Evolutionary conservation across 2,797 vertebrate species (phyloP).

Genomic region (Scolopax bukidnonensis): DNA sequence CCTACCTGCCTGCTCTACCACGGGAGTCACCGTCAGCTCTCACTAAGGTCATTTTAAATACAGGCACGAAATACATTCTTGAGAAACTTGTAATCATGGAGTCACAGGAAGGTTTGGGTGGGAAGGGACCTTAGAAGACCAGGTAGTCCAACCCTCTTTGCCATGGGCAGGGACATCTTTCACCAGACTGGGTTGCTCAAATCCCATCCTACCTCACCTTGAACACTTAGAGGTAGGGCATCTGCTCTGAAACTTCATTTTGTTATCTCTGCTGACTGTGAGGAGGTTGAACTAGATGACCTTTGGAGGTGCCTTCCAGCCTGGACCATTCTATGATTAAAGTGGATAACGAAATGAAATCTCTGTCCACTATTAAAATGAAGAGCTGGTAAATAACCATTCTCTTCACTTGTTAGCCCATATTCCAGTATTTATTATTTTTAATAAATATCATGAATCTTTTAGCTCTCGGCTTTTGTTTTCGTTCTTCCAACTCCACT

Average conservation of each 20-base stretch:
- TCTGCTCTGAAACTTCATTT: background rate
- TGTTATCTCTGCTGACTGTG: background rate
- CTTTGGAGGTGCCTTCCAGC: too few relatives aligned
- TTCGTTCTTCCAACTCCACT: slow-evolving; percentile 6
- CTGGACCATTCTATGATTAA: too few relatives aligned
- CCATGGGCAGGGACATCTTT: background rate
- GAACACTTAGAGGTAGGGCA: background rate
- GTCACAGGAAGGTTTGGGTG: background rate
- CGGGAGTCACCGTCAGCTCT: background rate
- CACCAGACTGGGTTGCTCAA: background rate
- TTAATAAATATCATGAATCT: background rate
- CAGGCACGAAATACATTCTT: background rate
- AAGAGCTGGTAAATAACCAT: background rate
- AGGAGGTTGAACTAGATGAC: too few relatives aligned
- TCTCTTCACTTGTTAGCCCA: background rate
- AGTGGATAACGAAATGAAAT: background rate
- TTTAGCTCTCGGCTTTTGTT: background rate
- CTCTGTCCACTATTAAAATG: background rate
- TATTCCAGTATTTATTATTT: background rate
- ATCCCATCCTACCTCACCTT: background rate
- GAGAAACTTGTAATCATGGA: background rate
- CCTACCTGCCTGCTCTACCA: background rate
- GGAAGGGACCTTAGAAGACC: background rate
- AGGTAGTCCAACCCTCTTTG: background rate
- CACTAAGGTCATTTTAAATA: background rate